Base-by-base conservation (phyloP, 2,797 vertebrate genomes). In the Chelonia mydas region DNA sequence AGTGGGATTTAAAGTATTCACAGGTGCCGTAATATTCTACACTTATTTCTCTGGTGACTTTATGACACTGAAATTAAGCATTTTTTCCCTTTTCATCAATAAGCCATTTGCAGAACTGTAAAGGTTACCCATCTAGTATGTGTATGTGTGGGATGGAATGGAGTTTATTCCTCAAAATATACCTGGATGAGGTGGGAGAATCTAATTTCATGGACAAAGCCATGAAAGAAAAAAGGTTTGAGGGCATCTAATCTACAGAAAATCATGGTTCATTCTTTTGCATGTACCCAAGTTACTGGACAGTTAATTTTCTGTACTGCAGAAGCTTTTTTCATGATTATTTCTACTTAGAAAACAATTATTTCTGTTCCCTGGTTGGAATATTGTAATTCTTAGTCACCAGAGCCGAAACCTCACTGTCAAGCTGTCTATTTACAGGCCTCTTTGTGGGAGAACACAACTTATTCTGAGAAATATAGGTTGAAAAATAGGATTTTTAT, bases 301-400 rank as follows among this genome's bases (percentile, higher is more conserved):
- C 74, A 47, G 91, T 54, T 83, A 93, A 90, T 92, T 53, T 95
- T 81, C 92, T 90, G 91, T 90, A 88, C 90, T 94, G 84, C 92
- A 81, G 84, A 89, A 95, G 78, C 28, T 23, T 95, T 88, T 88
- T 61, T 68, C 79, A 1, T 86, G 49, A 86, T 28, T 68, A 33
- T 90, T 90, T 93, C 83, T 68, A 78, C 76, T 92, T 86, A 0
- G 0, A 78, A 68, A 94, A 86, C 33, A 28, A 27, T 45, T 23
- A 41, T 90, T 15, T 78, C 50, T 80, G 27, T n/a, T 90, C 28
- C 68, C 91, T 90, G 68, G 27, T 54, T 87, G 57, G n/a, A n/a
- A 1, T 93, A 61, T 81, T 92, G 76, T 88, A 92, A 65, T 37
- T 91, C 51, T 79, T 78, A 50, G 61, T 91, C 51, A 28, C 57